Evolutionary conservation across 53 echinoderm and acorn worm species (phyloP), one percentile per base, ranked within the genome.

Genomic region (Pentamera pediparva): DNA sequence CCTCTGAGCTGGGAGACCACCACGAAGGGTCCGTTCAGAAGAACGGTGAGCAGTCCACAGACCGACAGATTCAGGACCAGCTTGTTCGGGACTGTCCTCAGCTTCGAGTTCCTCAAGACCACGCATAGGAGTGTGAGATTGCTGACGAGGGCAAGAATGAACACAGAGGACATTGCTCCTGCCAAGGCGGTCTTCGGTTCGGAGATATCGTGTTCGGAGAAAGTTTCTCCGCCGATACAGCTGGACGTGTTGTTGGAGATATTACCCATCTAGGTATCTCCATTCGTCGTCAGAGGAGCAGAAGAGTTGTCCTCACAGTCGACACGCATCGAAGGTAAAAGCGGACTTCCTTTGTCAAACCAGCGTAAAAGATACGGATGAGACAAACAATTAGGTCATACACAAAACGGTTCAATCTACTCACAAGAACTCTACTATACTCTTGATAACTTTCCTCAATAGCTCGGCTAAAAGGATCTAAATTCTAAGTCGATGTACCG

Each of bases 21-120:
- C 25, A 83, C 72, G 47, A 89, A 78, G 19, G 89, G 93, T 3
- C 93, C 93, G 63, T 93, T 93, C 17, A 83, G 63, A 32, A 87
- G 6, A 5, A 86, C 93, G 18, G 89, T 89, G 54, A 93, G 86
- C 29, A 93, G 70, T 26, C 89, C 93, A 29, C 93, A 93, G 6
- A 69, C 78, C n/a, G 89, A 89, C 27, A 93, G 84, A 28, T 93
- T 89, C 55, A 93, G 62, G 19, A 93, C 93, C 47, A 93, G 81
- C 38, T 89, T 86, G 55, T 93, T 93, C n/a, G 86, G 87, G 11
- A 86, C 84, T 19, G 89, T 84, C 20, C 86, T 84, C 33, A 93
- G 87, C 29, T 84, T 84, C 2, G 74, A 63, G 60, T 93, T 86
- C 41, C 80, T 84, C n/a, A 89, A 15, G 25, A 89, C 80, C 78